phyloP scores from a whole-genome alignment of 2,113 vertebrate species.

The Noctilio leporinus region DNA sequence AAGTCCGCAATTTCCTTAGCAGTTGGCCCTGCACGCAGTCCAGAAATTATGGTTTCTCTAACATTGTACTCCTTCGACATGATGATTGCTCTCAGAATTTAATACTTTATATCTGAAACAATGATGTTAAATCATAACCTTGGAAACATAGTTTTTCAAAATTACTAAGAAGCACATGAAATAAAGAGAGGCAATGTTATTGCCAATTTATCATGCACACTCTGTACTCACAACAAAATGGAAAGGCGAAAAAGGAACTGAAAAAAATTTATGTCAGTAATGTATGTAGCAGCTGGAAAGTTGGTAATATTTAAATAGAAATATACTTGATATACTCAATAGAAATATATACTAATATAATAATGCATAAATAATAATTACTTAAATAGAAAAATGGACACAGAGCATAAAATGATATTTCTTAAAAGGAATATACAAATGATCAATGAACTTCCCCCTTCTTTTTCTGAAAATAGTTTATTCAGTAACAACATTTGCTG shows the following conservation, averaged over 20 bases:
- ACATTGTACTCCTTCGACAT: too few relatives aligned
- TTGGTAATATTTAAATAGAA: slow-evolving; percentile 5
- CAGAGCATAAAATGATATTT: not conserved
- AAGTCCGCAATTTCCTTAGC: too few relatives aligned
- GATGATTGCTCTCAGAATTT: too few relatives aligned
- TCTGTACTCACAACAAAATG: too few relatives aligned
- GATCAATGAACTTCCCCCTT: not conserved
- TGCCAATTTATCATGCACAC: too few relatives aligned
- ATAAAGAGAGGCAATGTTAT: too few relatives aligned
- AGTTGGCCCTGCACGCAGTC: too few relatives aligned
- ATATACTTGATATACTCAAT: not conserved
- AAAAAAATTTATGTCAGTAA: not conserved
- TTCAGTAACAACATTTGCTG: not conserved
- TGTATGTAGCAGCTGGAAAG: not conserved
- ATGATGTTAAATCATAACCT: too few relatives aligned
- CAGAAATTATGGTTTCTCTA: too few relatives aligned
- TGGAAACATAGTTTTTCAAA: too few relatives aligned
- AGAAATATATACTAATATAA: not conserved
- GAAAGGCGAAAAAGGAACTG: slow-evolving; percentile 15
- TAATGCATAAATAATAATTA: not conserved
- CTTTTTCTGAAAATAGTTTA: not conserved
- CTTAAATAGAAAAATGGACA: not conserved
- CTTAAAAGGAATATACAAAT: not conserved
- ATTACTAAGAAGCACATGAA: too few relatives aligned
- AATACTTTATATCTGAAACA: too few relatives aligned